Evolutionary conservation across 2,888 invertebrate species (phyloP), one percentile per base, ranked within the genome.

Genomic region (Andricus quercusramuli): DNA sequence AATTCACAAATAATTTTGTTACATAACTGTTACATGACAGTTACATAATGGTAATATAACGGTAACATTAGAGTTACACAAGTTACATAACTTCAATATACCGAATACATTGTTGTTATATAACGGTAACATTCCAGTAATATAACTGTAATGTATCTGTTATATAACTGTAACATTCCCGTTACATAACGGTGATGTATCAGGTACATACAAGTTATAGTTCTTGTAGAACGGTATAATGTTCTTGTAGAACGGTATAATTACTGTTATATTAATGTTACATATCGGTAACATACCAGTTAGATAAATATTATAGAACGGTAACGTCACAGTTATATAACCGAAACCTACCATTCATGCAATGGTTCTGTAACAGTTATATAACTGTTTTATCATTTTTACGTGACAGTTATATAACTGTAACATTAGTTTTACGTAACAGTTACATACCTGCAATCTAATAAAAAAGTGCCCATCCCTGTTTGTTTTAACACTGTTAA

Each of bases 401-500:
- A 20, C 8, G 1, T 56, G 9, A n/a, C n/a, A 9, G n/a, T 56
- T 56, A 56, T 56, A 56, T 56, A 47, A 47, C 47, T n/a, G 6
- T 47, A 17, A 44, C 44, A 4, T 17, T 9, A n/a, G 3, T 9
- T 20, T n/a, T 56, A 9, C 56, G n/a, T n/a, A 9, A 56, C n/a
- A n/a, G 56, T 56, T n/a, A 9, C 2, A n/a, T 56, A 56, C n/a
- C 56, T 56, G 9, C 20, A 56, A 56, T 9, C n/a, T n/a, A n/a
- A 2, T 0, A n/a, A 56, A 51, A 70, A 15, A 56, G 22, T 74
- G 74, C 32, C 74, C 51, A 74, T 74, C 51, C 74, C 56, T 56
- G 56, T 56, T 47, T 62, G 62, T 25, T n/a, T 29, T 4, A 20
- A 37, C n/a, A 74, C 74, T 74, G 74, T 74, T 74, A 51, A 74